Evolutionary conservation across 2,888 invertebrate species (phyloP), one percentile per base, ranked within the genome.

Genomic region (Cepaea hortensis): DNA sequence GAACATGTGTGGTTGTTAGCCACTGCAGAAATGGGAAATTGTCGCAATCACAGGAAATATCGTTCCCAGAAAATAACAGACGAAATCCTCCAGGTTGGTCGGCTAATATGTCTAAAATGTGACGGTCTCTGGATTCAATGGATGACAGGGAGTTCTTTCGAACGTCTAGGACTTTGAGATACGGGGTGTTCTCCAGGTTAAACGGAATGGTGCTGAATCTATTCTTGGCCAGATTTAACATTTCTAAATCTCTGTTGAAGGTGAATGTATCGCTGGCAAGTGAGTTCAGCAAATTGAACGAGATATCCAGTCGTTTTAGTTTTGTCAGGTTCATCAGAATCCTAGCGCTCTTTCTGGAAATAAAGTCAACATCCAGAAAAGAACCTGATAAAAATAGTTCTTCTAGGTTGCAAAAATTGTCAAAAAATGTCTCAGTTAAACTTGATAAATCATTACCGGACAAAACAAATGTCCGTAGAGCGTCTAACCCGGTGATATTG

Each of bases 1-100:
- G 46, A 11, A 85, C 85, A 6, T 70, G 20, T 1, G 85, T 85
- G 2, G 62, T 61, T 50, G 9, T n/a, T 50, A 85, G 20, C 81
- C 85, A 85, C 0, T 61, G n/a, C 18, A 85, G 73, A 81, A 81
- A 85, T 61, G 46, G 35, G 61, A 85, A 11, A 62, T 73, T 73
- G 15, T 46, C 9, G 35, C 85, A 85, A 20, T 79, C 81, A 35
- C 85, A 85, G 0, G 81, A 85, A 23, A 85, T 9, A 1, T n/a
- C 46, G 23, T 85, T 85, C 61, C 85, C 85, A 46, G 35, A 48
- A 7, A 85, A n/a, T 1, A 70, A 55, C n/a, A 85, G 15, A 0
- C 20, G 6, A n/a, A 85, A 50, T 11, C 62, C 35, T 11, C 3
- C 61, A 35, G 48, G 55, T 11, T 48, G 9, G 13, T 18, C 5